Evolutionary conservation across 2,113 vertebrate species (phyloP), one percentile per base, ranked within the genome.

Genomic region (Lipotes vexillifer): DNA sequence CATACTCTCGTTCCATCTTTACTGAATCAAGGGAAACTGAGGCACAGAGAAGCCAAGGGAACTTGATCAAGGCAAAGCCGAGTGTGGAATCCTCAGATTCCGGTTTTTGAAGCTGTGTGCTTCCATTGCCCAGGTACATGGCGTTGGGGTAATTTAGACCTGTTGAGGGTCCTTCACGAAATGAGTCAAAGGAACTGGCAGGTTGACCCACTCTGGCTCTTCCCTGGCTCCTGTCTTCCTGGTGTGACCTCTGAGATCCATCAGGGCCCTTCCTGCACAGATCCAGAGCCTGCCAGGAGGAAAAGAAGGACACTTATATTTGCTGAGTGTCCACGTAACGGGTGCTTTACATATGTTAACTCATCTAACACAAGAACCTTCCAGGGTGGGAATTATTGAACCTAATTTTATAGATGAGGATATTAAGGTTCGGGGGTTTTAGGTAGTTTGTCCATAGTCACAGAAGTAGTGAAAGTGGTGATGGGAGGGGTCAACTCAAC

Each of bases 171-270:
- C 46, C 8, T 0, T 61, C 20, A 0, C 18, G 63, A 87, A 61
- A 46, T 2, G 10, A 68, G 38, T 20, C 8, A 25, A 63, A 75
- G 90, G 72, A 44, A 31, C 36, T 63, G 20, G 49, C 9, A 4
- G 3, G 11, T 18, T 1, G 31, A 3, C 20, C 4, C 5, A 3
- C 23, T 21, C 25, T 55, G 71, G 1, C 23, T 65, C 29, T n/a
- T 44, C 13, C n/a, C 13, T 11, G 20, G 44, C 33, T 66, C 18
- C 18, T 63, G 10, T 72, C 41, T 86, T 83, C 72, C 31, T 29
- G 41, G 11, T 0, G 27, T 0, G 59, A 72, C 9, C 25, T 55
- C 55, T 0, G 1, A 2, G 29, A 21, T 46, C 21, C 0, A 0
- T 52, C 5, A 3, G 46, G 36, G 18, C 23, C 5, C 18, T 13